Base-by-base conservation (phyloP, 2,113 vertebrate species). In the Phrynosoma platyrhinos region DNA sequence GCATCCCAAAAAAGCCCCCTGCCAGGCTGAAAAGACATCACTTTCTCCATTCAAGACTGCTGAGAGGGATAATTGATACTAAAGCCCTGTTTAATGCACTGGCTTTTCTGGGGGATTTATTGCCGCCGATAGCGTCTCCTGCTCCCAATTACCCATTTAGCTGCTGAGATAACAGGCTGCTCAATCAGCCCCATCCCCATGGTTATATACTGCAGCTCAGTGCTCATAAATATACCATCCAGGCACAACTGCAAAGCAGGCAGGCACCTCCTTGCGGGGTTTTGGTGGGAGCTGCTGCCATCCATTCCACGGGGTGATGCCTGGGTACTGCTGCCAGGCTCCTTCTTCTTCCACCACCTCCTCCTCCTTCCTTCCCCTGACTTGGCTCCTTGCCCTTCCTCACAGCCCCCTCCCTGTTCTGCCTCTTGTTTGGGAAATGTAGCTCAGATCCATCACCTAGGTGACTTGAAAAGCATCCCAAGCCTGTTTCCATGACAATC, bases 21-120 rank as follows among this genome's bases (percentile, higher is more conserved):
- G 53, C 10, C 30, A 12, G 27, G 25, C 75, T 79, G 90, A 21
- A 71, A 64, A 64, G 58, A 64, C 68, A 55, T 79, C 71, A 23
- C 79, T 79, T 23, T 75, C 69, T 32, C 13, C 16, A 30, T 90
- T 82, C 1, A 1, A 40, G 3, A 64, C 9, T 78, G 83, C 74
- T 83, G 68, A 47, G 40, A 86, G 92, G 89, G 93, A 94, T 97
- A 97, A 97, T 97, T 97, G 97, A 93, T 96, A 96, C 95, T 96
- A 96, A 97, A 96, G 91, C 92, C 92, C 91, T 90, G 77, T 90
- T 95, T 97, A 97, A 96, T 92, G 94, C 91, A 85, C 92, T 95
- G 76, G 77, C 93, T 95, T 96, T 94, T 82, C 95, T 36, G 76
- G 86, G 93, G n/a, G 95, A 97, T 97, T 97, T 97, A 96, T 94